Base-by-base conservation (phyloP, 2,888 invertebrate genomes). In the Tipula confusa region DNA sequence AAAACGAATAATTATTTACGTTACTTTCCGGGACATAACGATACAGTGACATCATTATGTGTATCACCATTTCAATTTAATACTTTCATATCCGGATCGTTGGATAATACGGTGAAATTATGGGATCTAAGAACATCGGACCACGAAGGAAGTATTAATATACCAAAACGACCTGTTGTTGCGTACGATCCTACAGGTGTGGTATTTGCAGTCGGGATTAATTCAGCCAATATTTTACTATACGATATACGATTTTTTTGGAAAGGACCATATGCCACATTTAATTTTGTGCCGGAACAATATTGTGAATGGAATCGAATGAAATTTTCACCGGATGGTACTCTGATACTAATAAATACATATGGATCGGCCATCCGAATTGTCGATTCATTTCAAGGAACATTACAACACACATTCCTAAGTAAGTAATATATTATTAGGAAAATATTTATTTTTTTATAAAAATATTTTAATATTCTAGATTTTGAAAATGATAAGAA, bases 1-100 rank as follows among this genome's bases (percentile, higher is more conserved):
- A 98, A 99, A 89, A 99, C 99, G 90, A 99, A 99, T 91, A 99
- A 99, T 90, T 99, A 99, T 89, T 95, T 99, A 85, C 92, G 99
- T 86, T 99, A 99, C 89, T 99, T 99, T 88, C 97, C 97, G 7
- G 98, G 98, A 0, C 98, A 98, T 88, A 96, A 97, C 0, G 98
- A 98, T 90, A 96, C 96, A 91, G 99, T 99, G 0, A 98, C 98
- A 2, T 98, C 99, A 6, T 89, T 99, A 31, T 97, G 97, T 88
- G 95, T 99, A 90, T 98, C 98, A n/a, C 99, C 99, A 1, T 95
- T 98, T 81, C 99, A 99, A 90, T 15, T 43, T 43, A 99, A 99
- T 88, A 97, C 98, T 82, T 99, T 99, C 90, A 91, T 99, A 24
- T 99, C 99, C 3, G 99, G 96, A 24, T 98, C 99, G 0, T 88